Base-by-base conservation (phyloP, 2,888 invertebrate genomes). In the Lingula anatina region DNA sequence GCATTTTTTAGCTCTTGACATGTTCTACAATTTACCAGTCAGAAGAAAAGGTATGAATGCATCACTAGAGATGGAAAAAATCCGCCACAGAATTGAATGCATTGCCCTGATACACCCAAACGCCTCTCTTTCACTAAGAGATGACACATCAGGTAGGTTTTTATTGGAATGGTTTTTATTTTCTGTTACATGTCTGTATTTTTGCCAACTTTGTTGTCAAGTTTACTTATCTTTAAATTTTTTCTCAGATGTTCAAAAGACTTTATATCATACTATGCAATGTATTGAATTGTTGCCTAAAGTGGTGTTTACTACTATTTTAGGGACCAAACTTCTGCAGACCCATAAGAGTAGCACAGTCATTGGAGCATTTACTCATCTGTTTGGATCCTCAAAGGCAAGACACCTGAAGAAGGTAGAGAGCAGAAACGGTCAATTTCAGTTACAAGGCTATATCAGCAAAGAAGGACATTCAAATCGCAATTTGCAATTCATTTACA, bases 121-220 rank as follows among this genome's bases (percentile, higher is more conserved):
- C 64, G 72, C 81, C 36, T 86, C 87, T 9, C 80, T 89, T 57
- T 84, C 84, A 51, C 72, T 89, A 44, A 78, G 86, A 59, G 85
- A 89, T 72, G 85, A 88, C 64, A 73, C 77, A 1, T 80, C 75
- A 40, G 81, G 83, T 46, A 80, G 82, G 62, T 79, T 86, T 1
- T n/a, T n/a, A n/a, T n/a, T n/a, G n/a, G n/a, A n/a, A n/a, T n/a
- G n/a, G n/a, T n/a, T n/a, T n/a, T n/a, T n/a, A n/a, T n/a, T n/a
- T n/a, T n/a, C n/a, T n/a, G n/a, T n/a, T n/a, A n/a, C n/a, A n/a
- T n/a, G n/a, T n/a, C n/a, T n/a, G n/a, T n/a, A n/a, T n/a, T n/a
- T n/a, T n/a, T n/a, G n/a, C n/a, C n/a, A n/a, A n/a, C n/a, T n/a
- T n/a, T n/a, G n/a, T n/a, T n/a, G n/a, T n/a, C n/a, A n/a, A n/a